Base-by-base conservation (phyloP, 2,888 invertebrate genomes). In the Acleris cristana region DNA sequence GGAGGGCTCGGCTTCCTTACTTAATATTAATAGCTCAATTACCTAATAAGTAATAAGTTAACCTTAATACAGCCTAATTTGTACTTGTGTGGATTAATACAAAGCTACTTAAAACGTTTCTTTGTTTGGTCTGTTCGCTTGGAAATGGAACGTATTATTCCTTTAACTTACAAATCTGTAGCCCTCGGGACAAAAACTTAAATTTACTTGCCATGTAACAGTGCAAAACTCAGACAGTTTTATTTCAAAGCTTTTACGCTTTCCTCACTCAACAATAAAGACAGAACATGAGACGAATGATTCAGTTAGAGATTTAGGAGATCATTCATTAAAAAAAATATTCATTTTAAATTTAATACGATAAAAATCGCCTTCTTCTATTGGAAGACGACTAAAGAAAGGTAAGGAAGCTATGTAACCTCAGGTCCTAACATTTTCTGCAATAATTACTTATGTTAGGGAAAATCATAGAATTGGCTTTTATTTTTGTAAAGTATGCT, bases 11-110 rank as follows among this genome's bases (percentile, higher is more conserved):
- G 44, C 48, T 21, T 56, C 44, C 40, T n/a, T 55, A 51, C 60
- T 54, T 60, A 55, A 51, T 61, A 61, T 61, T 55, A 56, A 65
- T 55, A 40, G 55, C n/a, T 21, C 49, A 58, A 55, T 53, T 59
- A 65, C 23, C 34, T 56, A 30, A 54, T 40, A 40, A 60, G 40
- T 54, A 53, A 16, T 19, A 58, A 23, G 30, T 45, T 19, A 30
- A 64, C 49, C 30, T 40, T 56, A 40, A 44, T 19, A 19, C 55
- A 44, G 21, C 40, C 19, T 56, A 40, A 40, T 12, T 34, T 18
- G 7, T n/a, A 55, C 30, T 55, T 3, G 18, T 51, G 3, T 12
- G 12, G 19, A 19, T 49, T 10, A 45, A 45, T 48, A 48, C 48
- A 48, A 40, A 40, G 40, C 40, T 40, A 40, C 40, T 40, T 40